A percentile compares a stretch with the other conserved stretches of the same genome.
Conservation (phyloP, 2,888 invertebrate genomes). For the Sinohyriopsis cumingii region DNA sequence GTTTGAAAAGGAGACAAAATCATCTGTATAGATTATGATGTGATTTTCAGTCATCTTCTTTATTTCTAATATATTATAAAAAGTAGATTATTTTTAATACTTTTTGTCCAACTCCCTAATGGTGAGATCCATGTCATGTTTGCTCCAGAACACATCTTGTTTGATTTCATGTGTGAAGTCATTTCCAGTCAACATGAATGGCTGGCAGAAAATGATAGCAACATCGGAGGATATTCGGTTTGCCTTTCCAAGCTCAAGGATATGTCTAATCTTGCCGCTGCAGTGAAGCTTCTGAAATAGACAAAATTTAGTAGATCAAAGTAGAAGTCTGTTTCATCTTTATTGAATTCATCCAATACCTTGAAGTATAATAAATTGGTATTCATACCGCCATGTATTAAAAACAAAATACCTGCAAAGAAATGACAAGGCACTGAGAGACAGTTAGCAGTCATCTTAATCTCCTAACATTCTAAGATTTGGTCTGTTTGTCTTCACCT, state of each 20-base stretch:
- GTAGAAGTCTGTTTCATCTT: too few species aligned
- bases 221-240: conserved; percentile 39
- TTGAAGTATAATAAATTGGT: too few species aligned
- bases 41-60: too few species aligned
- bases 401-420: too few species aligned
- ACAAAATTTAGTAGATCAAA: not conserved
- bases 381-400: too few species aligned
- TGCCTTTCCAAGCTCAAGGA: conserved; percentile 30
- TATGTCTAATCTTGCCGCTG: conserved; percentile 45
- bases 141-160: conserved; percentile 60
- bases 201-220: conserved; percentile 58
- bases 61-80: too few species aligned
- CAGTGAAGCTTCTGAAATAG: conserved; percentile 60
- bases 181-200: conserved; percentile 49
- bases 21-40: not conserved
- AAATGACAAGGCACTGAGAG: too few species aligned
- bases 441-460: too few species aligned
- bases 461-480: too few species aligned
- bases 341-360: too few species aligned
- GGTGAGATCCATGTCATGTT: conserved; percentile 61
- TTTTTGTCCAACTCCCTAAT: conserved; percentile 57
- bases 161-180: conserved; percentile 43
- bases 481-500: too few species aligned
- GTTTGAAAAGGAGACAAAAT: not conserved
- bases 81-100: conserved; percentile 33